Conservation (phyloP, 2,113 vertebrate species). For the Gila orcuttii region DNA sequence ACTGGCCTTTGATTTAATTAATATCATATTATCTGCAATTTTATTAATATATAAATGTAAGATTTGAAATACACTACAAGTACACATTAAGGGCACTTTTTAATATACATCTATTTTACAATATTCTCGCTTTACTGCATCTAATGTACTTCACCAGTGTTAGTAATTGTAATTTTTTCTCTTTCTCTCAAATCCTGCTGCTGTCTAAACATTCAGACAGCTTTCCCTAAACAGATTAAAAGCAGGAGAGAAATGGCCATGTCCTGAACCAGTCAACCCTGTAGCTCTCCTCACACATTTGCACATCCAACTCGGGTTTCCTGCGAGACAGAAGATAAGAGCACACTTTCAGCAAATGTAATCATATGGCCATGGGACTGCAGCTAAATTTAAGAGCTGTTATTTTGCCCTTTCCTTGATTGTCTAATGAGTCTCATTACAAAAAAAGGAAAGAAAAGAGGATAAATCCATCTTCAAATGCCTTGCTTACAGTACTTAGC, state of each 20-base stretch:
- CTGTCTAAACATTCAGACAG: slow-evolving; percentile 27
- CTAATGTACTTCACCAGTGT: neutral
- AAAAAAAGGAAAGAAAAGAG: no score
- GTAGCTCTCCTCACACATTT: neutral
- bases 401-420: neutral
- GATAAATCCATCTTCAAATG: slow-evolving; percentile 2
- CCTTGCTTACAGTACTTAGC: neutral
- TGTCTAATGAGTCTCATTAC: slow-evolving; percentile 7
- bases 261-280: slow-evolving; percentile 34
- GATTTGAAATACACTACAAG: neutral
- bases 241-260: slow-evolving; percentile 59
- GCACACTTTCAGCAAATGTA: neutral
- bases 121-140: neutral
- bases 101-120: neutral
- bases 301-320: neutral
- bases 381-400: neutral
- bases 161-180: neutral
- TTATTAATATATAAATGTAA: neutral
- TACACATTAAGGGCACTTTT: neutral
- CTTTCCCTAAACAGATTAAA: slow-evolving; percentile 56
- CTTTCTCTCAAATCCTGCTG: slow-evolving; percentile 1
- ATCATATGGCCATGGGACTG: neutral
- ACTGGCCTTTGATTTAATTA: no score
- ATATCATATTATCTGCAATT: neutral
- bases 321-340: neutral